phyloP scores from a whole-genome alignment of 1,140 invertebrate species.

The Oscheius sp. region DNA sequence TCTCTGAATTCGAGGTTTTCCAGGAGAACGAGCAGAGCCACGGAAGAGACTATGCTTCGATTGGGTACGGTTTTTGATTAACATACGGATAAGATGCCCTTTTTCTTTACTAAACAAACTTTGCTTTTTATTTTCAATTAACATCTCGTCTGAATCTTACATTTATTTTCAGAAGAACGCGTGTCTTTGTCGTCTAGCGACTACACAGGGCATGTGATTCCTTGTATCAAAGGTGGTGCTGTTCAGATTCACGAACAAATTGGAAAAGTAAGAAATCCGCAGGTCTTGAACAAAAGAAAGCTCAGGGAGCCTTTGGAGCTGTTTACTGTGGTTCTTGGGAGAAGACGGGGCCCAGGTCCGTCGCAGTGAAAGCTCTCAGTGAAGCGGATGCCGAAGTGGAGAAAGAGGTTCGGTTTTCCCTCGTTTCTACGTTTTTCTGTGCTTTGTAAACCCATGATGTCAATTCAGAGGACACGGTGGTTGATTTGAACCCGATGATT shows the following conservation, averaged over 20 bases:
- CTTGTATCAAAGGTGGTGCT: slow-evolving; percentile 26
- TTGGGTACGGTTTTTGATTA: background rate
- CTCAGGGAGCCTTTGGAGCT: slow-evolving; percentile 40
- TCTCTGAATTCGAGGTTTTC: background rate
- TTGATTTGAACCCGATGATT: too few species aligned
- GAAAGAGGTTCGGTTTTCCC: slow-evolving; percentile 23
- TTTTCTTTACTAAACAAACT: too few species aligned
- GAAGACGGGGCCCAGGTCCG: slow-evolving; percentile 11
- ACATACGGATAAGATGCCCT: background rate
- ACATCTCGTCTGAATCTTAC: background rate
- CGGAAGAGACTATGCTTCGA: slow-evolving; percentile 20
- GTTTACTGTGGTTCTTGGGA: slow-evolving; percentile 33
- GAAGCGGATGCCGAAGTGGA: slow-evolving; percentile 53
- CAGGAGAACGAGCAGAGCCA: slow-evolving; percentile 11
- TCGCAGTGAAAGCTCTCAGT: slow-evolving; percentile 35
- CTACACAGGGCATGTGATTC: slow-evolving; percentile 24
- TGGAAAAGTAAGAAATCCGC: slow-evolving; percentile 23
- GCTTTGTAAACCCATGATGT: too few species aligned
- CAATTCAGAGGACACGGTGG: too few species aligned
- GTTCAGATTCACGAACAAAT: slow-evolving; percentile 37
- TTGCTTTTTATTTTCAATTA: too few species aligned
- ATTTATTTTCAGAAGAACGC: background rate
- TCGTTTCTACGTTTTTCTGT: background rate
- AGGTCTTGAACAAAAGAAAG: background rate
- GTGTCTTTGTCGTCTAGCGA: slow-evolving; percentile 21